phyloP scores from a whole-genome alignment of 2,797 vertebrate species.

The Phataginus tricuspis region DNA sequence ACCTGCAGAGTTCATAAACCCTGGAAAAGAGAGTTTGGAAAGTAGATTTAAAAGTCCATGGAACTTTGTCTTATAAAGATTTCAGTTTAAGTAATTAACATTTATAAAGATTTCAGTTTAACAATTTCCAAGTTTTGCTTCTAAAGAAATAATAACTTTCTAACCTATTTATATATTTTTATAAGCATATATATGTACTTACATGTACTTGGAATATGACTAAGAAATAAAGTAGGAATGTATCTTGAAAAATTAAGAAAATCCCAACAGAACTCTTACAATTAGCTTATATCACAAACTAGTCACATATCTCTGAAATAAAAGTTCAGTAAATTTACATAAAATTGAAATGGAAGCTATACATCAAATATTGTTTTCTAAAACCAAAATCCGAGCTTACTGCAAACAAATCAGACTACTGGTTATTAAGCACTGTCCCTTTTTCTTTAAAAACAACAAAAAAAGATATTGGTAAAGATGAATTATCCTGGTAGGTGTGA shows the following conservation, averaged over 20 bases:
- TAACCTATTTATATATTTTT: constrained; percentile 17
- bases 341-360: constrained; percentile 3
- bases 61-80: constrained; percentile 32
- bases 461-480: neutral
- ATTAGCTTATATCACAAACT: constrained; percentile 26
- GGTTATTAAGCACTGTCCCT: neutral
- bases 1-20: neutral
- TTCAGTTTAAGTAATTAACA: constrained; percentile 3
- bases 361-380: neutral
- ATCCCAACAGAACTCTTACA: constrained; percentile 55
- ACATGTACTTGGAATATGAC: neutral
- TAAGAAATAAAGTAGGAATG: neutral
- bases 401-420: neutral
- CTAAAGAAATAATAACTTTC: constrained; percentile 32
- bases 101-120: neutral
- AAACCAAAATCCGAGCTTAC: constrained; percentile 43
- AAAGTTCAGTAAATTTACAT: constrained; percentile 6
- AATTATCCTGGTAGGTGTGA: constrained; percentile 60
- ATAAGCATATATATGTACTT: neutral
- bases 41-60: neutral
- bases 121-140: neutral
- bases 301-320: constrained; percentile 38
- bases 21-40: neutral
- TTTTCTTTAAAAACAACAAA: constrained; percentile 23
- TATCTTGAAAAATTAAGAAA: constrained; percentile 2